A percentile compares a stretch with the other conserved stretches of the same genome.
These are phyloP conservation scores for Drosophila quadrilineata DNA, from an alignment of 1,140 invertebrate genomes.

Conservation along the genomic window DNA sequence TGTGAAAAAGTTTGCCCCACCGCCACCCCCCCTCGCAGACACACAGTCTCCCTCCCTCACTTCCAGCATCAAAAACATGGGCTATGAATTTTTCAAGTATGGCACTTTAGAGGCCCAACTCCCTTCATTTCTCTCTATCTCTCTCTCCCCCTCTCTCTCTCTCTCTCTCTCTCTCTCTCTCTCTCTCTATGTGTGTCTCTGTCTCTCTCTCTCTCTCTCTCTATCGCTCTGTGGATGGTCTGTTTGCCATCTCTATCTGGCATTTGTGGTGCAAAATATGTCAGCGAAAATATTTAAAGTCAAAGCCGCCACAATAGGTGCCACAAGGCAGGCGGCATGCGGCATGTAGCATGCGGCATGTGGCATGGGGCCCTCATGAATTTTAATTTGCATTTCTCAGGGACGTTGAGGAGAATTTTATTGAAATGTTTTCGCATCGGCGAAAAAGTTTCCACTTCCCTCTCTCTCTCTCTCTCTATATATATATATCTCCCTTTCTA, in stretches of 20 bases:
- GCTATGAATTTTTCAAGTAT: conserved; percentile 65
- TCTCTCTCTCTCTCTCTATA: too few relatives aligned
- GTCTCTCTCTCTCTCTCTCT: too few relatives aligned
- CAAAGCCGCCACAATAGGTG: conserved; percentile 18
- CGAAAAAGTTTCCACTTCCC: background rate
- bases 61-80: conserved; percentile 39
- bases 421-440: conserved; percentile 34
- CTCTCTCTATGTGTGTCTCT: background rate
- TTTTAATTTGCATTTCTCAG: conserved; percentile 35
- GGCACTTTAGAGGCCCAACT: conserved; percentile 19
- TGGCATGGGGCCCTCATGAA: conserved; percentile 37
- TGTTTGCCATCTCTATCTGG: too few relatives aligned
- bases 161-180: background rate
- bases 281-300: conserved; percentile 32
- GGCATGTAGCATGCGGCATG: conserved; percentile 12
- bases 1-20: conserved; percentile 43
- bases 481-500: too few relatives aligned
- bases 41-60: background rate
- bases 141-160: background rate
- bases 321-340: conserved; percentile 12
- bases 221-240: too few relatives aligned
- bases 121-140: background rate
- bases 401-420: conserved; percentile 8
- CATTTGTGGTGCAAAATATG: too few relatives aligned
- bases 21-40: too few relatives aligned